Percentiles rank a stretch among this genome's conserved stretches.
Conservation (phyloP, 2,113 vertebrate species). For the Rattus rattus region DNA sequence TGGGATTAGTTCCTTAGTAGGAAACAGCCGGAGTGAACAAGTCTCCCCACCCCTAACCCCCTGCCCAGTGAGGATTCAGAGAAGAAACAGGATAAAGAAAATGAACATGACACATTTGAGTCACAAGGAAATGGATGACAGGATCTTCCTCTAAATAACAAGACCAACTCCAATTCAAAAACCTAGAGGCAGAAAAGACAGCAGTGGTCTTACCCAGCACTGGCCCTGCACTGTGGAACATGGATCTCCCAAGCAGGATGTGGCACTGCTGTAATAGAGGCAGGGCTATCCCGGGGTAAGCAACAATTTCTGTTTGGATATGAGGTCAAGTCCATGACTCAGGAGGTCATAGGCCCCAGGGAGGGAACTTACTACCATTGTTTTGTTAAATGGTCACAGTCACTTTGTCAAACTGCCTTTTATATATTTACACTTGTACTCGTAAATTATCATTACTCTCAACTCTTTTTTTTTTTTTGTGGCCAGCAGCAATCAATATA, state of each 20-base stretch:
- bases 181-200: background rate
- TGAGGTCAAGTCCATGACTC: background rate
- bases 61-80: background rate
- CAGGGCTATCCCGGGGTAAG: background rate
- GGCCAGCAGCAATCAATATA: background rate
- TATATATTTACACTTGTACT: background rate
- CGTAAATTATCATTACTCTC: background rate
- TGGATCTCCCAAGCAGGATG: background rate
- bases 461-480: background rate
- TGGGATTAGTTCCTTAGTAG: too few relatives aligned
- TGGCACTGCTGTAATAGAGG: background rate
- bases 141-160: background rate
- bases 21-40: too few relatives aligned
- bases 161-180: slow-evolving; percentile 13
- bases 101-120: background rate
- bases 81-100: slow-evolving; percentile 5
- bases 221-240: background rate
- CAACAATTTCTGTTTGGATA: background rate
- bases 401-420: background rate
- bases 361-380: background rate
- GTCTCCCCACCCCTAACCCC: too few relatives aligned
- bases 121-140: background rate
- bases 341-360: background rate
- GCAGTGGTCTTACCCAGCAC: background rate
- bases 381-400: background rate